Base-by-base conservation (phyloP, 2,113 vertebrate genomes). In the Hippopotamus amphibius region DNA sequence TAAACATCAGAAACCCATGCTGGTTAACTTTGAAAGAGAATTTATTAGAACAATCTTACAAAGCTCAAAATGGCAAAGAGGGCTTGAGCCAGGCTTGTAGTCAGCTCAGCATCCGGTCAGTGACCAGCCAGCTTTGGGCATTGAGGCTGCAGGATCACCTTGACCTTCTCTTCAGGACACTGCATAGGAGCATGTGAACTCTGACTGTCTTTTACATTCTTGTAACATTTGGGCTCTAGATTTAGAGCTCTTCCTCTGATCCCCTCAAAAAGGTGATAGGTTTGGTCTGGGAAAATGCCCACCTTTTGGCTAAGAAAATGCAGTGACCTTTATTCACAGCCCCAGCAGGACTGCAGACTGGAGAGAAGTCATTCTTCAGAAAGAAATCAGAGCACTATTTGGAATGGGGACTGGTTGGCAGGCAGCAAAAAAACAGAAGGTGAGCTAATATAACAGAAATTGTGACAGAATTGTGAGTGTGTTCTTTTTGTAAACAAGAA, bases 401-500 rank as follows among this genome's bases (percentile, higher is more conserved):
- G 63, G 59, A 90, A 81, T 74, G 6, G 33, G 1, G 17, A 30
- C 41, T 30, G 9, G 19, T 55, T 66, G n/a, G 15, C 59, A 26
- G 33, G 24, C 19, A 95, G 48, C 9, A 12, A 71, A 93, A 88
- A 92, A 74, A 8, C 22, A 76, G 72, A 84, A 9, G 33, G 17
- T 48, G 68, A 81, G 43, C 7, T 61, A 30, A 72, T 79, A 33
- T 15, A 83, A 74, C 33, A 86, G 28, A 59, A 59, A 33, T 71
- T 66, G n/a, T 57, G 77, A 28, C 26, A 83, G 53, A 50, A 57
- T 26, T 50, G 26, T 12, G 66, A 65, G 68, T 85, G 93, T 96
- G 33, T 65, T 95, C 82, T 92, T 95, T 93, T 76, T 33, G 33
- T 72, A 50, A 71, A 80, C n/a, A 96, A 72, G 57, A 63, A 96